Evolutionary conservation across 2,888 invertebrate species (phyloP).

Genomic region (Augochlorella aurata): DNA sequence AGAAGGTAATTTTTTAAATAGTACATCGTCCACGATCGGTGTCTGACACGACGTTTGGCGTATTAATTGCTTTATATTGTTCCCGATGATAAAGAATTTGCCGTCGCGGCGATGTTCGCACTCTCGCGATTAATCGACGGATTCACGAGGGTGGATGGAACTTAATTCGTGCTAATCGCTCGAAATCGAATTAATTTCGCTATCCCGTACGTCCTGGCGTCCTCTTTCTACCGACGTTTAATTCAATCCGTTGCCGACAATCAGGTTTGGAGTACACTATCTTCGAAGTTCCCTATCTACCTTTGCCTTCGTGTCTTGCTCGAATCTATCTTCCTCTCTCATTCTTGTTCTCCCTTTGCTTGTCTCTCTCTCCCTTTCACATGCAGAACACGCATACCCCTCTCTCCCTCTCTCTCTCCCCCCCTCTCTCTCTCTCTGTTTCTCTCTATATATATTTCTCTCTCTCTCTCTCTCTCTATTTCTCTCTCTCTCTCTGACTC

Average conservation of each 20-base stretch:
- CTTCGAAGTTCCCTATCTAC: constrained; percentile 32
- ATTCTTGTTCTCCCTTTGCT: background rate
- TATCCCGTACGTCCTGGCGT: background rate
- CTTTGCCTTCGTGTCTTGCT: constrained; percentile 23
- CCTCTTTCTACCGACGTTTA: constrained; percentile 53
- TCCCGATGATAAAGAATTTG: background rate
- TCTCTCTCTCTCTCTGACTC: background rate
- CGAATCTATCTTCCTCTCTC: constrained; percentile 1
- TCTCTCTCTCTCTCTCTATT: constrained; percentile 10
- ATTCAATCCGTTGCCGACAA: constrained; percentile 71
- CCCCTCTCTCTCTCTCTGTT: background rate
- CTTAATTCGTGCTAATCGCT: constrained; percentile 65
- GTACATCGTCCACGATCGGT: too few species aligned
- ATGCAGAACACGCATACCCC: background rate
- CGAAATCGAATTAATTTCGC: constrained; percentile 63
- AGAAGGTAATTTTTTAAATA: too few species aligned
- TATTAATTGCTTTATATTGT: background rate
- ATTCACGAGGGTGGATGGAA: constrained; percentile 36
- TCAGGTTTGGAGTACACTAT: constrained; percentile 57
- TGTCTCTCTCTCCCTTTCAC: background rate
- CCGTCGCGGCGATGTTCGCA: constrained; percentile 8
- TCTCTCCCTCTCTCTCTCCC: too few species aligned
- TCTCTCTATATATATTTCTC: too few species aligned
- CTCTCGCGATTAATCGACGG: constrained; percentile 44
- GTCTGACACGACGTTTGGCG: too few species aligned